Evolutionary conservation across 2,888 invertebrate genomes (phyloP), one percentile per base, ranked within the genome.

Genomic region (Tinea pellionella): DNA sequence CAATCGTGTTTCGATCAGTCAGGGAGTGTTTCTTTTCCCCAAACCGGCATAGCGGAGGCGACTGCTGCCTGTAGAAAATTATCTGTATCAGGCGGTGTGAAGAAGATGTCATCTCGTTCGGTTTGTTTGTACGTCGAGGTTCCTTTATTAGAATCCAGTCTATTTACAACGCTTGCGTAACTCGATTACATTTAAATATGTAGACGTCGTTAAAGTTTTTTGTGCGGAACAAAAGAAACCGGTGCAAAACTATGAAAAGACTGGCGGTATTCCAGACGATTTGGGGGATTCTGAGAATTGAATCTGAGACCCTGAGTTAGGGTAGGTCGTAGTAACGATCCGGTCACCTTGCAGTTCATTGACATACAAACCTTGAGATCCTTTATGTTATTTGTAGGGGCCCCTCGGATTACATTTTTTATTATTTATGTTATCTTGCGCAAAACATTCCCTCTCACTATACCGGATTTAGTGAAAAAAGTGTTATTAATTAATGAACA

Each of bases 261-360:
- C 57, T 57, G 57, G 57, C 57, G 15, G 15, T 57, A 24, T 30
- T 57, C 57, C 57, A 57, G 57, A 30, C 57, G 13, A 30, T 57
- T 57, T 32, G 32, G 55, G 57, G 63, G 64, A 65, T 79, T 79
- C 78, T 77, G 77, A 78, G 79, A 80, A 80, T 65, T 67, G 68
- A 71, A 72, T 68, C 67, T 66, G 65, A 69, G 71, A 68, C 70
- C 65, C 65, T 12, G 16, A 55, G 57, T 32, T 57, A 32, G 57
- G 57, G 67, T 67, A 84, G 83, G 84, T 83, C 83, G 74, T 65
- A 68, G 66, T 76, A 81, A 80, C 81, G 69, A 71, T 70, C 11
- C 63, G 72, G 79, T 82, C 81, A 84, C 83, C 83, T 83, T 81
- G 71, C n/a, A 60, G 78, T 74, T 61, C 78, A 64, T 65, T 77